Base-by-base conservation (phyloP, 2,113 vertebrate genomes). In the Carollia perspicillata region DNA sequence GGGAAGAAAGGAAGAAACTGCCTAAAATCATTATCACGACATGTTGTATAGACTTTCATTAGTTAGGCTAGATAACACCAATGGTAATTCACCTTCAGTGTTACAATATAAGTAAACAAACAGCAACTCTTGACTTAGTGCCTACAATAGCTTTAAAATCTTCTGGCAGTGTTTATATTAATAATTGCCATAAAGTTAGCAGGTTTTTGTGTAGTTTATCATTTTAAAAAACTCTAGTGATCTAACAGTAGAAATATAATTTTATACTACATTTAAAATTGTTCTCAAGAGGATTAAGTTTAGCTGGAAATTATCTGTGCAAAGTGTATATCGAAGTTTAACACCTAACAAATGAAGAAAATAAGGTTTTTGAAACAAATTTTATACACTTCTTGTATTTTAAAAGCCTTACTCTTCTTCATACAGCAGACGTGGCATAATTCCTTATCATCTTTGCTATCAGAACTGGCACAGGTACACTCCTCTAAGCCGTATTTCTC, bases 371-470 rank as follows among this genome's bases (percentile, higher is more conserved):
- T 74, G 35, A 91, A 74, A 80, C 22, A 75, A 5, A 93, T 8
- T 80, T 79, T 35, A 71, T 58, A 47, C 2, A 83, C 3, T 3
- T 84, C 4, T 5, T 63, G 37, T 47, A 58, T 12, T 22, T 23
- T 42, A 63, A 60, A 83, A 87, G 83, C 96, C 99, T 99, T 98
- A 99, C 99, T 98, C 98, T 98, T 99, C 33, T 99, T 98, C 99
- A 99, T 99, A 98, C 99, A 99, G 98, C 99, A 99, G 93, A 99
- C 99, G 20, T 99, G 99, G 94, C 99, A 99, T 74, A 99, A 97
- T 68, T 99, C 99, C 47, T 98, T 99, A 0, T 99, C 99, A 3
- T 99, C 99, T 97, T 99, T 98, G 83, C 98, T 98, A 1, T 99
- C 98, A 55, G 98, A 86, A 74, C 98, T 99, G 92, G 98, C 99